Percentiles rank a stretch among this genome's conserved stretches.
phyloP scores from a whole-genome alignment of 2,797 vertebrate species.

The Pristis pectinata region DNA sequence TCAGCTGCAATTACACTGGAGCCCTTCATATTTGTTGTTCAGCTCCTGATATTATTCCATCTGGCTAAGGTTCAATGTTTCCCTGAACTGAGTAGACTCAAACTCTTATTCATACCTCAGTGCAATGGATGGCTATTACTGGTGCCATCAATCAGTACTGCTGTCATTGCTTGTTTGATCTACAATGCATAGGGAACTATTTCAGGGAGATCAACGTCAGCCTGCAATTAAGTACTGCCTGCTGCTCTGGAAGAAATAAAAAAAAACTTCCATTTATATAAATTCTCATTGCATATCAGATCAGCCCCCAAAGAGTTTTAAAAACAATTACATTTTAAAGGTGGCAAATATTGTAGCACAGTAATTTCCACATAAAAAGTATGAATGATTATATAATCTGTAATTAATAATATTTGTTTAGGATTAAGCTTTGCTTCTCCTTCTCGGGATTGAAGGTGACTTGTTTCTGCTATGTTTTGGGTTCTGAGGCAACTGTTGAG shows the following conservation, averaged over 20 bases:
- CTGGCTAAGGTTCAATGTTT: constrained; percentile 8
- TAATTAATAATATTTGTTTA: background rate
- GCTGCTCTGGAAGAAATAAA: background rate
- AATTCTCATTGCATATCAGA: background rate
- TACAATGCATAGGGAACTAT: constrained; percentile 26
- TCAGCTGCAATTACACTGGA: background rate
- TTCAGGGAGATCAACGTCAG: background rate
- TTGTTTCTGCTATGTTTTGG: no score
- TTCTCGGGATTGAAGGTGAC: no score
- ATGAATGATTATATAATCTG: background rate
- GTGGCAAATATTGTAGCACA: background rate
- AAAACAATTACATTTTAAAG: background rate
- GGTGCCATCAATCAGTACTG: background rate
- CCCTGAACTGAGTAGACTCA: background rate
- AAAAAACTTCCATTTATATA: background rate
- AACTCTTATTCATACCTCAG: constrained; percentile 17
- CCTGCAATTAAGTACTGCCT: constrained; percentile 1
- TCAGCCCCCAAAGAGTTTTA: background rate
- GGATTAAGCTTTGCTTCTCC: background rate
- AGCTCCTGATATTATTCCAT: constrained; percentile 20
- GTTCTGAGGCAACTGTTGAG: no score
- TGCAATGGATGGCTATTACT: constrained; percentile 6
- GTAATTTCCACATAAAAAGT: background rate
- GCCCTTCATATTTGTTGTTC: background rate
- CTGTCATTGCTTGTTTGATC: background rate